Evolutionary conservation across 2,888 invertebrate genomes (phyloP), one percentile per base, ranked within the genome.

Genomic region (Beris chalybata): DNA sequence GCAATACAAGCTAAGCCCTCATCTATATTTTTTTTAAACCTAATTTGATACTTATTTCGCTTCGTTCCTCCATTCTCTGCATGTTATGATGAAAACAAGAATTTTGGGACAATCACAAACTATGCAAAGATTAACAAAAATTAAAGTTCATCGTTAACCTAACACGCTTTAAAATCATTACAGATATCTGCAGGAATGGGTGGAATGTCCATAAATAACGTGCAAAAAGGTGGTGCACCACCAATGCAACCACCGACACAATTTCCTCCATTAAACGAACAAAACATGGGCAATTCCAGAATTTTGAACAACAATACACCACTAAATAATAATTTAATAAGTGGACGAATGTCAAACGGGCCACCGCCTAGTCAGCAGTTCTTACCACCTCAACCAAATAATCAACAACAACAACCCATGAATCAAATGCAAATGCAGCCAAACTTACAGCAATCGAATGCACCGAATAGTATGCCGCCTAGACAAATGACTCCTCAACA

Each of bases 401-500:
- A 69, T 50, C 63, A 56, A 11, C 66, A 55, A 38, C 63, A 55
- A 52, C 57, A 57, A 50, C 57, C 47, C 47, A 57, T 31, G 38
- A 45, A 29, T n/a, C 68, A 29, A 29, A 58, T 57, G n/a, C 66
- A 61, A 15, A 58, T 57, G n/a, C 66, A 61, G 31, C 48, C 13
- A 5, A 15, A 48, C 12, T 12, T 12, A 22, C 13, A 53, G 13
- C 53, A 53, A 22, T 47, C 9, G 13, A 56, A n/a, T 52, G 54
- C 43, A 54, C 47, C 69, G 52, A 57, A 64, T 12, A 75, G 75
- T 63, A 70, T 71, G 64, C 71, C 71, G 7, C 47, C 47, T 3
- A 72, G 73, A 4, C 70, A 65, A 30, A 63, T 74, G 50, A 71
- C 73, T 30, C 73, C 70, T 13, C 69, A 11, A 13, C 61, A 61